phyloP scores from a whole-genome alignment of 2,797 vertebrate species.

The Scyliorhinus canicula region DNA sequence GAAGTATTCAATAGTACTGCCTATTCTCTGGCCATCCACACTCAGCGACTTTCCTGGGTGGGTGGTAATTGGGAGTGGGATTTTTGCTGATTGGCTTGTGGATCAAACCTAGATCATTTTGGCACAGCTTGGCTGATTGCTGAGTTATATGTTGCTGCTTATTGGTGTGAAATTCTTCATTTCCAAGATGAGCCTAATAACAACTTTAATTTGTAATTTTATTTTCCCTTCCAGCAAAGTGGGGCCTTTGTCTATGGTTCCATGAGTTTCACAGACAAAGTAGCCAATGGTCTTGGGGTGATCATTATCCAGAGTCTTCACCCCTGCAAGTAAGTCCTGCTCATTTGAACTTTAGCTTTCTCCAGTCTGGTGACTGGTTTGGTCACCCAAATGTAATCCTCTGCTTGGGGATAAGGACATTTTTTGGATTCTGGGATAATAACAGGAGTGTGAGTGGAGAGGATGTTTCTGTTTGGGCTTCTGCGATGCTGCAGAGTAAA shows the following conservation, averaged over 20 bases:
- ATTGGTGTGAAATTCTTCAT: background rate
- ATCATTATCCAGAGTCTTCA: slow-evolving; percentile 78
- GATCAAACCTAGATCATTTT: too few species aligned
- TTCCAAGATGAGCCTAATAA: background rate
- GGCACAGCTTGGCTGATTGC: background rate
- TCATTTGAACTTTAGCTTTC: background rate
- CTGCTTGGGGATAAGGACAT: too few species aligned
- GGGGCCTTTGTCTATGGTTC: slow-evolving; percentile 86
- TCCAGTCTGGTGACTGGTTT: too few species aligned
- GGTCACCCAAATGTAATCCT: too few species aligned
- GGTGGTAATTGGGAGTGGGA: background rate
- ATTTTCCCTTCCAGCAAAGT: slow-evolving; percentile 66
- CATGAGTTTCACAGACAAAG: slow-evolving; percentile 92
- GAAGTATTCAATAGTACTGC: background rate
- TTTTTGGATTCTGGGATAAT: too few species aligned
- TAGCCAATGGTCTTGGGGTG: slow-evolving; percentile 81
- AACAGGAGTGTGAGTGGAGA: too few species aligned
- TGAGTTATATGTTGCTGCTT: too few species aligned
- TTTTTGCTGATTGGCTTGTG: too few species aligned
- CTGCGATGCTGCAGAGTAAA: too few species aligned
- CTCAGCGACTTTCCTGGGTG: background rate
- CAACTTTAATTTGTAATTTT: background rate
- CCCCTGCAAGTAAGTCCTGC: slow-evolving; percentile 76
- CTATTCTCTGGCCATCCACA: too few species aligned
- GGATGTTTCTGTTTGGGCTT: too few species aligned